Percentiles rank a stretch among this genome's conserved stretches.
Conservation (phyloP, 2,888 invertebrate species). For the Nebria salina region DNA sequence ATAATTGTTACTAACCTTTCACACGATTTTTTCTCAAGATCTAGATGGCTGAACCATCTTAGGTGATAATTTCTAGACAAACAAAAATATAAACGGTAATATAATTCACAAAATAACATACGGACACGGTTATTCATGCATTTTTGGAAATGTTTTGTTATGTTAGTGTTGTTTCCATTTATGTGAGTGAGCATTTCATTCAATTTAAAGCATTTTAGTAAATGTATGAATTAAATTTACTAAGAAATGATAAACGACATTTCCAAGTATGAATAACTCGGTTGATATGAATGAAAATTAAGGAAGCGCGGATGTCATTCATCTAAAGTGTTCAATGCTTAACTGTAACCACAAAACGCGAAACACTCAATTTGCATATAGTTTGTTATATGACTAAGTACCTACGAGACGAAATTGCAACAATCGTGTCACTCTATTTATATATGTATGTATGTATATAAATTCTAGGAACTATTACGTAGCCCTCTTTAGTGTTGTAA, state of each 20-base stretch:
- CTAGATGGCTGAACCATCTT: neutral
- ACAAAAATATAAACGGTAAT: neutral
- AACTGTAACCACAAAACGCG: constrained; percentile 23
- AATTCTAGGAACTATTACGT: constrained; percentile 27
- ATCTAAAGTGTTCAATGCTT: constrained; percentile 27
- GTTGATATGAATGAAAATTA: constrained; percentile 29
- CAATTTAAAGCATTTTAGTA: no score
- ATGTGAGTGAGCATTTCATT: no score
- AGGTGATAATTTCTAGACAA: neutral
- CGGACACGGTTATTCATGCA: no score
- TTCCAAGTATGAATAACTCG: neutral
- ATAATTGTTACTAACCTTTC: neutral
- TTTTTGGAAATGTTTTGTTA: no score
- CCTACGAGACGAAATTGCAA: neutral
- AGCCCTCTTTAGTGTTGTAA: constrained; percentile 16
- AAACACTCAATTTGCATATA: neutral
- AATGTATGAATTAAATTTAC: neutral
- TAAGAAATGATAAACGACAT: neutral
- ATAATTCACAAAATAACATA: neutral
- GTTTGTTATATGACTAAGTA: neutral
- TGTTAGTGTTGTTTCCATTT: no score
- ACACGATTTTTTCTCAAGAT: constrained; percentile 1
- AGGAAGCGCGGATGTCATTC: constrained; percentile 25
- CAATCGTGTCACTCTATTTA: neutral
- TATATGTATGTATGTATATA: neutral